A percentile compares a stretch with the other conserved stretches of the same genome.
Conservation (phyloP, 2,888 invertebrate genomes). For the Epistrophella euchroma region DNA sequence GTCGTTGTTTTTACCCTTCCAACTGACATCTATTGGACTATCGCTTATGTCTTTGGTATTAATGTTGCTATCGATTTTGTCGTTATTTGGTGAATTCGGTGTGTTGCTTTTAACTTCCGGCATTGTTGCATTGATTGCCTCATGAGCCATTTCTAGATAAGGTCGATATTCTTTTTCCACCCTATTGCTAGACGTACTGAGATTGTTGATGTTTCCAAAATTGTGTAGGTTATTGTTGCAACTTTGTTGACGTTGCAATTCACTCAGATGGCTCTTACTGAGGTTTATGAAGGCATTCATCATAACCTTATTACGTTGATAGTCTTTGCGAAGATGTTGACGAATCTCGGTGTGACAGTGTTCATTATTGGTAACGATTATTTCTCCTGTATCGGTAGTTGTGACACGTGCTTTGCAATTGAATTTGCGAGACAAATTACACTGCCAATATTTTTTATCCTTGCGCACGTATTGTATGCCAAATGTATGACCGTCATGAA, state of each 20-base stretch:
- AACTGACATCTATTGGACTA: slow-evolving; percentile 66
- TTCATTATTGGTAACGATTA: slow-evolving; percentile 83
- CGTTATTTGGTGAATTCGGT: slow-evolving; percentile 71
- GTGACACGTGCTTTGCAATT: slow-evolving; percentile 84
- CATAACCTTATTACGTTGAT: slow-evolving; percentile 83
- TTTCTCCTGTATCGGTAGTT: slow-evolving; percentile 82
- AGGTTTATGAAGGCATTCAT: slow-evolving; percentile 82
- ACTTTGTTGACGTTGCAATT: slow-evolving; percentile 77
- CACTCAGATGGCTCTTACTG: slow-evolving; percentile 80
- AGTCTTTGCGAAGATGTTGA: slow-evolving; percentile 84
- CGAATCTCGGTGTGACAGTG: slow-evolving; percentile 84
- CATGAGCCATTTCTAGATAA: slow-evolving; percentile 44
- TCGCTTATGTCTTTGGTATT: slow-evolving; percentile 45
- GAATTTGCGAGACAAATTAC: slow-evolving; percentile 84
- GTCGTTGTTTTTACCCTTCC: slow-evolving; percentile 77
- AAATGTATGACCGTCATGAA: slow-evolving; percentile 84
- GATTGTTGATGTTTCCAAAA: slow-evolving; percentile 76
- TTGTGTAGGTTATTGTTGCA: slow-evolving; percentile 64
- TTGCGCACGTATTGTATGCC: slow-evolving; percentile 84
- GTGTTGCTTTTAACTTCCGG: slow-evolving; percentile 59
- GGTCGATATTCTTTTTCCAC: slow-evolving; percentile 58
- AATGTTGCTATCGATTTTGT: slow-evolving; percentile 76
- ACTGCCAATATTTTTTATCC: slow-evolving; percentile 84
- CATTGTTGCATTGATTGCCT: slow-evolving; percentile 32
- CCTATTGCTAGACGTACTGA: slow-evolving; percentile 66